phyloP scores from a whole-genome alignment of 1,140 invertebrate genomes.

The Ridgeia piscesae region DNA sequence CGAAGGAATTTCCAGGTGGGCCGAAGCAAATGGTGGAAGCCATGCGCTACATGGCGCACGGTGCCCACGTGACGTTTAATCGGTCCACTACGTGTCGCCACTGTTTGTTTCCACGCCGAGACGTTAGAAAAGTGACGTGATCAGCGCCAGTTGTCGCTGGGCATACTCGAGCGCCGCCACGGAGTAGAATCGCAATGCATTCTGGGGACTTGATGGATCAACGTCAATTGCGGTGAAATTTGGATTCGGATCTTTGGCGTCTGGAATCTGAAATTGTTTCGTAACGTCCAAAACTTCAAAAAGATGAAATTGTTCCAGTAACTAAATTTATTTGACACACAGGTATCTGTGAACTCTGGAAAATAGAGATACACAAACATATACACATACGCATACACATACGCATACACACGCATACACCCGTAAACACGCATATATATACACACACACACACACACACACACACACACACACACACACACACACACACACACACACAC shows the following conservation, averaged over 20 bases:
- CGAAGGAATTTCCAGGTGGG: not conserved
- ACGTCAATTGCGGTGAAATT: not conserved
- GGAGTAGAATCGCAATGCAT: not conserved
- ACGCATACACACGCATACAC: too few relatives aligned
- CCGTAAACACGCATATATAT: too few relatives aligned
- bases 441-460: too few relatives aligned
- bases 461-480: too few relatives aligned
- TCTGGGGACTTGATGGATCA: not conserved
- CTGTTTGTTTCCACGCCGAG: not conserved
- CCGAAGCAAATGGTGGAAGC: not conserved
- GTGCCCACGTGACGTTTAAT: not conserved
- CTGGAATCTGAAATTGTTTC: not conserved
- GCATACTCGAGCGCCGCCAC: not conserved
- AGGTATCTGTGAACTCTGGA: too few relatives aligned
- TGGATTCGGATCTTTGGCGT: not conserved
- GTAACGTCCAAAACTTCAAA: too few relatives aligned
- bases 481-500: too few relatives aligned
- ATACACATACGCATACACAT: too few relatives aligned
- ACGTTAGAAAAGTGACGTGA: not conserved
- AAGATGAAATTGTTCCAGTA: too few relatives aligned
- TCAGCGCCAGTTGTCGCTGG: not conserved
- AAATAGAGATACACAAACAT: too few relatives aligned
- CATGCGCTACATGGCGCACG: not conserved
- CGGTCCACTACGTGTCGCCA: not conserved
- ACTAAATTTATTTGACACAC: too few relatives aligned